Percentiles rank a stretch among this genome's conserved stretches.
Conservation (phyloP, 2,113 vertebrate genomes). For the Chunga burmeisteri region DNA sequence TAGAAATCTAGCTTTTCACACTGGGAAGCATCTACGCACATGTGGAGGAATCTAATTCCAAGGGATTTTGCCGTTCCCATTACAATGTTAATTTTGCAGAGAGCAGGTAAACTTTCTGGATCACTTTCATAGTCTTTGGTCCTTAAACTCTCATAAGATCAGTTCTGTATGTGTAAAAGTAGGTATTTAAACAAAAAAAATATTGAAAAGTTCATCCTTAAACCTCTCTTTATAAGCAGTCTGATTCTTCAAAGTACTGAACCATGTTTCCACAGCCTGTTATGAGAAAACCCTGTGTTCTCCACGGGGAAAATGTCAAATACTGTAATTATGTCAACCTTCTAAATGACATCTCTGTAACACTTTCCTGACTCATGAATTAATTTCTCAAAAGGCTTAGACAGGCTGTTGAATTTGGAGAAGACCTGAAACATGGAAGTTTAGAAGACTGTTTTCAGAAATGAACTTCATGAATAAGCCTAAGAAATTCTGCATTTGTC, state of each 20-base stretch:
- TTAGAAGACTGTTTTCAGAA: background rate
- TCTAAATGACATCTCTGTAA: slow-evolving; percentile 23
- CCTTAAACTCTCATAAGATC: background rate
- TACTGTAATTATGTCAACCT: slow-evolving; percentile 29
- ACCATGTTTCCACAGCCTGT: background rate
- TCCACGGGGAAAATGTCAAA: slow-evolving; percentile 4
- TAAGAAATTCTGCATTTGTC: background rate
- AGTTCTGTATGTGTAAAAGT: background rate
- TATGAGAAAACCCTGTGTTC: background rate
- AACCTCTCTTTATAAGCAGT: background rate
- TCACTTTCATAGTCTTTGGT: background rate
- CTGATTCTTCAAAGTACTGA: background rate
- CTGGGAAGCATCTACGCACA: background rate
- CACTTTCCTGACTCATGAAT: background rate
- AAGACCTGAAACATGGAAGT: background rate
- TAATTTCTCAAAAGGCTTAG: slow-evolving; percentile 35
- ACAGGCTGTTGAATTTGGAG: slow-evolving; percentile 3
- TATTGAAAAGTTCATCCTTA: background rate
- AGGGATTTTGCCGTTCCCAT: background rate
- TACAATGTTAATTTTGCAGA: background rate
- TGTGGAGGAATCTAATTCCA: background rate
- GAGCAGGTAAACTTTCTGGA: background rate
- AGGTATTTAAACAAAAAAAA: background rate
- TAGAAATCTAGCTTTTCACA: background rate
- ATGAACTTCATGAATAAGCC: background rate